Evolutionary conservation across 2,797 vertebrate genomes (phyloP).

Genomic region (Xerus rutilus): DNA sequence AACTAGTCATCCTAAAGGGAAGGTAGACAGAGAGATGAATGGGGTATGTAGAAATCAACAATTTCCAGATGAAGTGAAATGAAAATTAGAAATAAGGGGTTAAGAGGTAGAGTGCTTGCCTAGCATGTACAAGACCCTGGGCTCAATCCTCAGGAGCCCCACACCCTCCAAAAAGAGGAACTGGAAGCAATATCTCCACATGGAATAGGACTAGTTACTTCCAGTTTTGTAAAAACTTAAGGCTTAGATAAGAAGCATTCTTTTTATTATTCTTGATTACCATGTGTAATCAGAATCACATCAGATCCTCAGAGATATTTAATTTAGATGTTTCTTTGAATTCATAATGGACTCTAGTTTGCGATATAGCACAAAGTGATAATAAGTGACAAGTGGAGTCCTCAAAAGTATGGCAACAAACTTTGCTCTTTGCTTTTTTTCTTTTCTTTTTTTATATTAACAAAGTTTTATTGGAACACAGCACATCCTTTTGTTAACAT

Average conservation of each 20-base stretch:
- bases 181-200: background rate
- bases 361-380: background rate
- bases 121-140: background rate
- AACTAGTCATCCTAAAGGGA: background rate
- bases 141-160: background rate
- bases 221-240: conserved; percentile 19
- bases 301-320: background rate
- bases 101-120: background rate
- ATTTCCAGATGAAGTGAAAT: background rate
- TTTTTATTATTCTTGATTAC: conserved; percentile 34
- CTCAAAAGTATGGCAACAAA: background rate
- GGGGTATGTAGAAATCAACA: background rate
- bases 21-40: background rate
- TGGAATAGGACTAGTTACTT: background rate
- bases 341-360: background rate
- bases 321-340: conserved; percentile 1
- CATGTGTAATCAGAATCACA: background rate
- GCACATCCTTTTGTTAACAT: background rate
- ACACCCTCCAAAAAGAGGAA: background rate
- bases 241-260: background rate
- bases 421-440: background rate
- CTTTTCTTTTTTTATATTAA: no score
- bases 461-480: conserved; percentile 15
- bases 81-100: background rate
- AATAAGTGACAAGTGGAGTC: background rate